phyloP scores from a whole-genome alignment of 1,140 invertebrate genomes.

The Drosophila pectinifera region DNA sequence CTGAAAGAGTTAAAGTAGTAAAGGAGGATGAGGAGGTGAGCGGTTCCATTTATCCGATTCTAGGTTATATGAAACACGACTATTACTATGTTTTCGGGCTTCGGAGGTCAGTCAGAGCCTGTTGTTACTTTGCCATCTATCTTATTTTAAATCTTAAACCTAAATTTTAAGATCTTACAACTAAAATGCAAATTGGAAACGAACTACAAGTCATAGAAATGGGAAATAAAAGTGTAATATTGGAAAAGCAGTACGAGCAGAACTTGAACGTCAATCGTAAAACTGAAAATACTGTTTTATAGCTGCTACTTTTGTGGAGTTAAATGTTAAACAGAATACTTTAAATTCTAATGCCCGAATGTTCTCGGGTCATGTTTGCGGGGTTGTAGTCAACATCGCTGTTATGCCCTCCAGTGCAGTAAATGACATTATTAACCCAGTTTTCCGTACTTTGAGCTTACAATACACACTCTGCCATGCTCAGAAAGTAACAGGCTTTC shows the following conservation, averaged over 20 bases:
- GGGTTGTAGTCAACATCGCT: conserved; percentile 15
- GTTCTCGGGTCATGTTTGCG: conserved; percentile 43
- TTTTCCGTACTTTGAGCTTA: conserved; percentile 65
- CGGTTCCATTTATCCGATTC: conserved; percentile 33
- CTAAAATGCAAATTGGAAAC: not conserved
- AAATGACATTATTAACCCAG: conserved; percentile 83
- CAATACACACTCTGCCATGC: conserved; percentile 28
- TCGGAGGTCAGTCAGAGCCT: conserved; percentile 17
- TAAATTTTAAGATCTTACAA: no score
- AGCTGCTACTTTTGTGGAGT: conserved; percentile 36
- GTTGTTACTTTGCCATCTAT: conserved; percentile 17
- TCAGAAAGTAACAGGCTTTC: conserved; percentile 23
- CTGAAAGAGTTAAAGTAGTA: conserved; percentile 12
- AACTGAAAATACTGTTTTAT: conserved; percentile 19
- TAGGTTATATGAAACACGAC: conserved; percentile 57
- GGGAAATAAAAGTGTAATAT: not conserved
- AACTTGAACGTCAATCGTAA: not conserved
- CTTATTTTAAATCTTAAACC: no score
- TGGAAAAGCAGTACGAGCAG: conserved; percentile 2
- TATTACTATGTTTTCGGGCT: conserved; percentile 41
- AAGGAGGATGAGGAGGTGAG: not conserved
- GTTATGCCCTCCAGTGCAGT: conserved; percentile 64
- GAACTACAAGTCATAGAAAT: not conserved
- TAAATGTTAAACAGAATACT: conserved; percentile 35
- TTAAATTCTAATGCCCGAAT: conserved; percentile 54